Base-by-base conservation (phyloP, 2,797 vertebrate genomes). In the Morus bassanus region DNA sequence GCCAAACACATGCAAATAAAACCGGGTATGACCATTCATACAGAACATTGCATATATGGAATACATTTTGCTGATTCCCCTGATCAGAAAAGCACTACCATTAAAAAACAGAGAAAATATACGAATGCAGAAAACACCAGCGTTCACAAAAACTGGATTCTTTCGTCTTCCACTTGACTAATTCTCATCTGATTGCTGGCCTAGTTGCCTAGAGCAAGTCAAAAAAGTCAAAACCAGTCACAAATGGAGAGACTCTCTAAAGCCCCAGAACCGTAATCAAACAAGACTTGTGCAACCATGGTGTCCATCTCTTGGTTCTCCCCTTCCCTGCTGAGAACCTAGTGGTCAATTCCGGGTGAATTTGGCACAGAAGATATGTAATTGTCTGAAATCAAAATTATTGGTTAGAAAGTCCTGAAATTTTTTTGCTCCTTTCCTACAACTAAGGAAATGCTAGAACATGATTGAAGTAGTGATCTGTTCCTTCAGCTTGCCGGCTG, bases 41-140 rank as follows among this genome's bases (percentile, higher is more conserved):
- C 12, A 54, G 39, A 18, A 33, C 0, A 0, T 4, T 37, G 11
- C 13, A 18, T 7, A 18, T 13, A 69, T 3, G 5, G 63, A 45
- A 23, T 37, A n/a, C 6, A 10, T n/a, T 73, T 68, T 63, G 31
- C 35, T 31, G 27, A 69, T 31, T 31, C 11, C 33, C 22, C 46
- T 41, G n/a, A 56, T 48, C 9, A 31, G 21, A 45, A 45, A 51
- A 72, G 84, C 48, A 28, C 39, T 21, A 24, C 21, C 46, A 41
- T 27, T 43, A 70, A 72, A 72, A 85, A 27, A 45, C 3, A 13
- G 6, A 15, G 41, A 50, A 82, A 78, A 64, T 2, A 37, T 5
- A 60, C 14, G 57, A 57, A 77, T 6, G 56, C 1, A 5, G 65
- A 57, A 59, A 78, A 68, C 48, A 73, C 3, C 21, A 59, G 21